Evolutionary conservation across 2,113 vertebrate species (phyloP).

Genomic region (Chaetura pelagica): DNA sequence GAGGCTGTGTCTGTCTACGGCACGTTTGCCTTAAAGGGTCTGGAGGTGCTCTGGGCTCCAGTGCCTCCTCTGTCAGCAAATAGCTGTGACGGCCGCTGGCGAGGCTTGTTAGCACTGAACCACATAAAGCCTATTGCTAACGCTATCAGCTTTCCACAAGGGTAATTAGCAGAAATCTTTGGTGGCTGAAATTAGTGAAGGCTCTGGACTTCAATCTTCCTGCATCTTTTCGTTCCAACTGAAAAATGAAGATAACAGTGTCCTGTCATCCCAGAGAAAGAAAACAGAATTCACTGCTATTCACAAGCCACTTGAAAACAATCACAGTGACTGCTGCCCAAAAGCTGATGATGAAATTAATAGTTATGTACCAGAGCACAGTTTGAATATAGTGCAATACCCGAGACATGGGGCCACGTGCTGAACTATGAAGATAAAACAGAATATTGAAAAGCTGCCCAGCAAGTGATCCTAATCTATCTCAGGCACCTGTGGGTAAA

Average conservation of each 20-base stretch:
- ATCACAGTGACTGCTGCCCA: conserved; percentile 26
- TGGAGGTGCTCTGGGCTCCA: neutral
- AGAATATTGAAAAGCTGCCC: conserved; percentile 60
- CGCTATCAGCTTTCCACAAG: neutral
- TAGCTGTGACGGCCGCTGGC: neutral
- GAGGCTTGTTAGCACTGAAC: neutral
- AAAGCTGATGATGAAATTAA: conserved; percentile 48
- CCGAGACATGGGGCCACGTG: neutral
- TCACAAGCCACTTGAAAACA: conserved; percentile 35
- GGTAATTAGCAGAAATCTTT: conserved; percentile 35
- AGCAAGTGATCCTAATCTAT: conserved; percentile 62
- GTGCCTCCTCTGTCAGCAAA: neutral
- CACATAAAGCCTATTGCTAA: neutral
- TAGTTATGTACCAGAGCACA: conserved; percentile 46
- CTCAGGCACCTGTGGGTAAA: conserved; percentile 40
- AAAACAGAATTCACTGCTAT: conserved; percentile 1
- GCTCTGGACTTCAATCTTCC: conserved; percentile 14
- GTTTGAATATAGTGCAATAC: conserved; percentile 25
- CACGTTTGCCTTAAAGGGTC: neutral
- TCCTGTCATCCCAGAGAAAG: neutral
- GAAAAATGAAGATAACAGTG: conserved; percentile 60
- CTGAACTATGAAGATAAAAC: conserved; percentile 61
- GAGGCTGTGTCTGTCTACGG: neutral
- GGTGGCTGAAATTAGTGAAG: conserved; percentile 20
- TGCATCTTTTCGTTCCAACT: neutral